Evolutionary conservation across 2,888 invertebrate genomes (phyloP).

Genomic region (Rhamnusium bicolor): DNA sequence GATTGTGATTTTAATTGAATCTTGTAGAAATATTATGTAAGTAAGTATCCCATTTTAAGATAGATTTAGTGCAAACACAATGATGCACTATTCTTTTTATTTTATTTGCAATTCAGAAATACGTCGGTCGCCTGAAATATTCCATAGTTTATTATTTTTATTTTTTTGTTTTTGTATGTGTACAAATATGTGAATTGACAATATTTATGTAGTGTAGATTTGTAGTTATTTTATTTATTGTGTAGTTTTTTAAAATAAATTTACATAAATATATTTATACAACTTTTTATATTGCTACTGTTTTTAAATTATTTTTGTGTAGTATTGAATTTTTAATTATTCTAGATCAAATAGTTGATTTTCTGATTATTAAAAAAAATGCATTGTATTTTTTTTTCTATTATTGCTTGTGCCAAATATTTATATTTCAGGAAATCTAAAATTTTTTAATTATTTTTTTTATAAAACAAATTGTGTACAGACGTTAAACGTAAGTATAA

Average conservation of each 20-base stretch:
- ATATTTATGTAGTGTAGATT: conserved; percentile 37
- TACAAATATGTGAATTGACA: conserved; percentile 42
- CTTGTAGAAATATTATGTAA: conserved; percentile 32
- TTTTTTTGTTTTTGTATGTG: conserved; percentile 32
- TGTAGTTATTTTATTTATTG: conserved; percentile 32
- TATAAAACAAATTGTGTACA: not conserved
- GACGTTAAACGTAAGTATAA: not conserved
- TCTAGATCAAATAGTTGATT: not conserved
- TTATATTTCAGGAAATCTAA: not conserved
- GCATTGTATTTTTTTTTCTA: not conserved
- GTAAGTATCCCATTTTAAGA: conserved; percentile 35
- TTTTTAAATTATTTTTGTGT: not conserved
- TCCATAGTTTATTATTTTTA: conserved; percentile 4
- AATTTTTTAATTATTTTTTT: not conserved
- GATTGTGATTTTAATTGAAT: conserved; percentile 62
- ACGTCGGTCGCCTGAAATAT: conserved; percentile 12
- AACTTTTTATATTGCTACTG: conserved; percentile 23
- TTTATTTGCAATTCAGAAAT: conserved; percentile 37
- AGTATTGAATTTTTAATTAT: not conserved
- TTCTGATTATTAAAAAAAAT: not conserved
- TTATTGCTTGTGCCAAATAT: not conserved
- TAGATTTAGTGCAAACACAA: conserved; percentile 35
- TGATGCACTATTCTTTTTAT: conserved; percentile 36
- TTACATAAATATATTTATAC: conserved; percentile 14
- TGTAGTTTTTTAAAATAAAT: conserved; percentile 32